phyloP scores from a whole-genome alignment of 1,140 invertebrate genomes.

The Trachymyrmex cornetzi region DNA sequence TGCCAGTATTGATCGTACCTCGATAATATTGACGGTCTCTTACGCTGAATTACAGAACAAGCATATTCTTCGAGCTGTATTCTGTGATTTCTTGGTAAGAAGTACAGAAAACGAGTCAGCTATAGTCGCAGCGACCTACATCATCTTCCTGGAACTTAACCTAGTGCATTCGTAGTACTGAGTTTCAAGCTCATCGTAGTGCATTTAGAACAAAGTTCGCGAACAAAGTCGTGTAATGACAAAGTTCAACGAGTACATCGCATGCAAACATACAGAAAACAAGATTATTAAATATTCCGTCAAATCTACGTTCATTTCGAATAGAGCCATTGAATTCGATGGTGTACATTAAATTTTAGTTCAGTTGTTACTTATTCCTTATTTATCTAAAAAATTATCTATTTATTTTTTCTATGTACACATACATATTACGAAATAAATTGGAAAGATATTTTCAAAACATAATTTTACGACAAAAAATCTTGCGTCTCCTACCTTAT shows the following conservation, averaged over 20 bases:
- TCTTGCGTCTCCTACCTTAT: neutral
- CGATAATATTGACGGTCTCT: neutral
- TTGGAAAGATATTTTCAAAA: neutral
- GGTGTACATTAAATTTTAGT: neutral
- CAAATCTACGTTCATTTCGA: neutral
- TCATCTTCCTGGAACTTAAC: conserved; percentile 73
- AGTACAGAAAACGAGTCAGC: conserved; percentile 61
- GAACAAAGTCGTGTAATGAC: conserved; percentile 42
- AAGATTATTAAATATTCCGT: conserved; percentile 32
- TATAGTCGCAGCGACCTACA: conserved; percentile 70
- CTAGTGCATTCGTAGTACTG: conserved; percentile 56
- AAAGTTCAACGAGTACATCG: conserved; percentile 45
- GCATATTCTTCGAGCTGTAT: conserved; percentile 37
- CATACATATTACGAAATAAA: neutral
- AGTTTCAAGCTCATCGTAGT: conserved; percentile 3
- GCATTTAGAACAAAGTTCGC: conserved; percentile 44
- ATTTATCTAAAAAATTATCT: neutral
- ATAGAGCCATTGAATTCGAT: neutral
- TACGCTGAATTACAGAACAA: neutral
- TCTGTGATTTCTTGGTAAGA: conserved; percentile 67
- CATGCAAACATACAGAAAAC: conserved; percentile 22
- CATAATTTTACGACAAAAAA: neutral
- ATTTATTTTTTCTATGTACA: neutral
- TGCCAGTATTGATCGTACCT: conserved; percentile 6
- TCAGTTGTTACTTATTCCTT: neutral